phyloP scores from a whole-genome alignment of 2,888 invertebrate species.

The Elegia similella region DNA sequence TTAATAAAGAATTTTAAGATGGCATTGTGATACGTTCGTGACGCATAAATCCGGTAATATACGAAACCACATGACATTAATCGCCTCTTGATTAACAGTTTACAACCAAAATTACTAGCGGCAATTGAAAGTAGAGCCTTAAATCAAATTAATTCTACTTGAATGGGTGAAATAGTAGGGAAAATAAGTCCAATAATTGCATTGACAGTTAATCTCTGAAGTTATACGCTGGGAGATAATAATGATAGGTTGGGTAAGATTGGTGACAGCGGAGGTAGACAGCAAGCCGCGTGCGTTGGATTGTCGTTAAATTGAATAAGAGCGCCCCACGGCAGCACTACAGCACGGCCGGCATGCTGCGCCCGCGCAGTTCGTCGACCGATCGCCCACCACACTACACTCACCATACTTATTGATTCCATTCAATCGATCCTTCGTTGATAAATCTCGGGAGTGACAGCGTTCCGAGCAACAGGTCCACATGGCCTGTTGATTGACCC shows the following conservation, averaged over 20 bases:
- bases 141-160: conserved; percentile 42
- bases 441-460: conserved; percentile 67
- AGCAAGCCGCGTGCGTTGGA: conserved; percentile 58
- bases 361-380: conserved; percentile 81
- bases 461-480: conserved; percentile 40
- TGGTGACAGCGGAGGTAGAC: conserved; percentile 51
- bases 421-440: conserved; percentile 75
- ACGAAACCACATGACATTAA: conserved; percentile 39
- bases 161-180: conserved; percentile 25
- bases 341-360: conserved; percentile 59
- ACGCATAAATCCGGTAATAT: conserved; percentile 38
- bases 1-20: background rate
- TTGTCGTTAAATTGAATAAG: conserved; percentile 78
- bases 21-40: conserved; percentile 9
- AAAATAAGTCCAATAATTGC: conserved; percentile 41
- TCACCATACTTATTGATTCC: conserved; percentile 70
- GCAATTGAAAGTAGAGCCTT: conserved; percentile 39
- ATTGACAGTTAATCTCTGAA: conserved; percentile 37
- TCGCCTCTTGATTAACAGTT: conserved; percentile 39
- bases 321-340: conserved; percentile 49
- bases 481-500: conserved; percentile 20
- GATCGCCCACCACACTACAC: conserved; percentile 67
- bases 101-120: conserved; percentile 31
- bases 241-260: conserved; percentile 47
- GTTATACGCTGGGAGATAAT: conserved; percentile 44